Evolutionary conservation across 2,888 invertebrate species (phyloP).

Genomic region (Laothoe populi): DNA sequence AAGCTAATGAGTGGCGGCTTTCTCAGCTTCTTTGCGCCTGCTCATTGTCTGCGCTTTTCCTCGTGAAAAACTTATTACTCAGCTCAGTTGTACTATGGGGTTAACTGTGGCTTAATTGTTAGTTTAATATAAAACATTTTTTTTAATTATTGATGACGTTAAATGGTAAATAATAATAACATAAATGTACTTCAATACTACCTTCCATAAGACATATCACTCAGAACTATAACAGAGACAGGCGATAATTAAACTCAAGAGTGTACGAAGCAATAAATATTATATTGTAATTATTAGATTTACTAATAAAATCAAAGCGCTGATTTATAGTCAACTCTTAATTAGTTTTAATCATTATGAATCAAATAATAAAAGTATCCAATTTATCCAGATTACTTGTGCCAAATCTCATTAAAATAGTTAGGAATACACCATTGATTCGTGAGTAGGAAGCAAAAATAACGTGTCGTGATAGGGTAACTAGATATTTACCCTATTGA

Average conservation of each 20-base stretch:
- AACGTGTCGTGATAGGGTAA: slow-evolving; percentile 21
- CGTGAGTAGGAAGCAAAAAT: slow-evolving; percentile 23
- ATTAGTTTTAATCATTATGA: background rate
- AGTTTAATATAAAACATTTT: slow-evolving; percentile 21
- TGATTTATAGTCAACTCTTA: background rate
- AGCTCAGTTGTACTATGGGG: slow-evolving; percentile 38
- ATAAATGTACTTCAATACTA: background rate
- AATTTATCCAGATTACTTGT: background rate
- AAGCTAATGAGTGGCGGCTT: slow-evolving; percentile 59
- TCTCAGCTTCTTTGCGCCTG: slow-evolving; percentile 66
- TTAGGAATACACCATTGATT: slow-evolving; percentile 22
- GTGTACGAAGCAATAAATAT: too few species aligned
- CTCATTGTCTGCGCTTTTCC: slow-evolving; percentile 74
- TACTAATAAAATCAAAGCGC: too few species aligned
- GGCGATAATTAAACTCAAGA: too few species aligned
- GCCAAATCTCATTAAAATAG: slow-evolving; percentile 2
- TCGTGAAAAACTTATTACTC: slow-evolving; percentile 70
- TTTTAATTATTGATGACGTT: too few species aligned
- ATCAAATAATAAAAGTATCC: background rate
- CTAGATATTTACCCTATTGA: slow-evolving; percentile 22
- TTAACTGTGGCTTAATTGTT: slow-evolving; percentile 29
- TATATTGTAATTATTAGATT: too few species aligned
- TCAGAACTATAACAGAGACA: too few species aligned
- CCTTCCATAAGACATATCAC: too few species aligned
- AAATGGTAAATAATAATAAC: background rate